Evolutionary conservation across 1,140 invertebrate species (phyloP).

Genomic region (Drosophila nikananu): DNA sequence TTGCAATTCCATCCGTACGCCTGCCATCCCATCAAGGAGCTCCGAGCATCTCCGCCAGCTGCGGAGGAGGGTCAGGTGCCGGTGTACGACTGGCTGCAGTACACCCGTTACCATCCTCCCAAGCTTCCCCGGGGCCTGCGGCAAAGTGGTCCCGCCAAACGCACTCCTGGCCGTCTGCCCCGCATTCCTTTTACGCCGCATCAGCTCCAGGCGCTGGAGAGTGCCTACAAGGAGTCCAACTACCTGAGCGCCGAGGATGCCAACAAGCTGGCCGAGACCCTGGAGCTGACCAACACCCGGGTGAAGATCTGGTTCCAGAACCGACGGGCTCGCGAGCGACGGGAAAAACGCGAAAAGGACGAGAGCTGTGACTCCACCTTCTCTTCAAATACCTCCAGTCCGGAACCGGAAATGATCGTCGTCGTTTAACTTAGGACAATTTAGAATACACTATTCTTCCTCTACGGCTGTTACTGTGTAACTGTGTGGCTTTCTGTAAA

Average conservation of each 20-base stretch:
- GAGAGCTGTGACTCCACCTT: slow-evolving; percentile 80
- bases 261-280: slow-evolving; percentile 83
- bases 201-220: slow-evolving; percentile 85
- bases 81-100: slow-evolving; percentile 89
- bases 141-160: slow-evolving; percentile 78
- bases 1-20: slow-evolving; percentile 60
- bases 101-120: slow-evolving; percentile 90
- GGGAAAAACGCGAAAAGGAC: slow-evolving; percentile 86
- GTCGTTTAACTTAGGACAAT: slow-evolving; percentile 31
- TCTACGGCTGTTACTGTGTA: slow-evolving; percentile 45
- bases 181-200: slow-evolving; percentile 86
- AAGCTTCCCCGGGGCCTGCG: slow-evolving; percentile 87
- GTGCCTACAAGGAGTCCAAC: slow-evolving; percentile 86
- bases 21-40: slow-evolving; percentile 27
- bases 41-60: slow-evolving; percentile 19
- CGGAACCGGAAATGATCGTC: slow-evolving; percentile 75
- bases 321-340: slow-evolving; percentile 89
- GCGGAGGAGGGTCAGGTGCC: slow-evolving; percentile 52
- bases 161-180: slow-evolving; percentile 86
- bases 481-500: slow-evolving; percentile 40
- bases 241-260: slow-evolving; percentile 87
- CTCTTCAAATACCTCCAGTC: slow-evolving; percentile 81
- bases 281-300: slow-evolving; percentile 86
- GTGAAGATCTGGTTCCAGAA: slow-evolving; percentile 96
- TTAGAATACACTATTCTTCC: neutral